A percentile compares a stretch with the other conserved stretches of the same genome.
These are phyloP conservation scores for Acanthosepion esculentum DNA, from an alignment of 2,888 invertebrate species.

Conservation along the genomic window DNA sequence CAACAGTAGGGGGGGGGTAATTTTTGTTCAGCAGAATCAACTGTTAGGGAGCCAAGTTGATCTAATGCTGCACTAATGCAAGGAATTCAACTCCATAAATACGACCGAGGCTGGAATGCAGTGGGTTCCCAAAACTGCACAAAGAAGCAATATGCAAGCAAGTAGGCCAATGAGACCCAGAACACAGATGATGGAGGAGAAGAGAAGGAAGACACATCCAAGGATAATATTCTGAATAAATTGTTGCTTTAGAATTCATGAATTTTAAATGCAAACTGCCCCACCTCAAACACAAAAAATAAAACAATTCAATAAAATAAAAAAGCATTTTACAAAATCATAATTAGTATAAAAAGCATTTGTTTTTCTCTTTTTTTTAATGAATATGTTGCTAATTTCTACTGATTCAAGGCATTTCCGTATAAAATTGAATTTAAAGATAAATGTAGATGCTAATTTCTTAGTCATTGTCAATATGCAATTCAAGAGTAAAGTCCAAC, in stretches of 20 bases:
- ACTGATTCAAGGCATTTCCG: neutral
- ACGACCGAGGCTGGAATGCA: neutral
- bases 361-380: neutral
- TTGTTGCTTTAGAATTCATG: neutral
- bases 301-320: neutral
- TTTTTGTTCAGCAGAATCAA: neutral
- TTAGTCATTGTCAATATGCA: neutral
- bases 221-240: neutral
- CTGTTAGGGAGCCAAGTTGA: neutral
- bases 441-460: neutral
- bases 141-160: neutral
- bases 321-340: no score
- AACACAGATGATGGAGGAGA: neutral
- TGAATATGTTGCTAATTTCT: neutral
- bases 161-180: neutral
- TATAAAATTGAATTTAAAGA: neutral
- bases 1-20: no score
- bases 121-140: neutral
- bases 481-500: neutral
- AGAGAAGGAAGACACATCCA: neutral
- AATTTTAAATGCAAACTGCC: neutral
- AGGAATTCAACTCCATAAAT: neutral
- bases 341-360: no score
- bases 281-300: neutral
- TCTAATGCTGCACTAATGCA: conserved; percentile 33